Evolutionary conservation across 2,797 vertebrate species (phyloP).

Genomic region (Adelosebastes latens): DNA sequence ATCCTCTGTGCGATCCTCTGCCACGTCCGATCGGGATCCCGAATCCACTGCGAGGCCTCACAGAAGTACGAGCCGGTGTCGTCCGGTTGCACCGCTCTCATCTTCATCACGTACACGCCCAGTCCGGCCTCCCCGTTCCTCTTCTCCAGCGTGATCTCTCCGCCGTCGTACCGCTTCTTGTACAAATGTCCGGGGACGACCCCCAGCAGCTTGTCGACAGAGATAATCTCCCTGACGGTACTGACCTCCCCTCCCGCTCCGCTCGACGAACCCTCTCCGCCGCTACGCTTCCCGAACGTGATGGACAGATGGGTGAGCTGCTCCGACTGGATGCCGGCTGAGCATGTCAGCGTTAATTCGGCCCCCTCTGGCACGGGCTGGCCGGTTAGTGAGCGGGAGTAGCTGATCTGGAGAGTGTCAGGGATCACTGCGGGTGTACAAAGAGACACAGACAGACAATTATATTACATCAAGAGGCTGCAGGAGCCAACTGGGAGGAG

Average conservation of each 20-base stretch:
- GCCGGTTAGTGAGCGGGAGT: conserved; percentile 75
- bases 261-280: background rate
- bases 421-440: conserved; percentile 82
- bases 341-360: conserved; percentile 85
- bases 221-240: conserved; percentile 84
- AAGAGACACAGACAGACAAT: conserved; percentile 20
- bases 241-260: conserved; percentile 68
- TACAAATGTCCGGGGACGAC: conserved; percentile 80
- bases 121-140: conserved; percentile 73
- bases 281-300: conserved; percentile 82
- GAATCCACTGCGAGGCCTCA: conserved; percentile 88
- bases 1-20: conserved; percentile 87
- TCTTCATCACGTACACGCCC: conserved; percentile 84
- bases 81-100: conserved; percentile 77
- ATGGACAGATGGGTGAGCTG: conserved; percentile 90
- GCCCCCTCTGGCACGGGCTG: conserved; percentile 84
- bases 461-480: conserved; percentile 18
- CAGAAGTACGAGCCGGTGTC: conserved; percentile 89
- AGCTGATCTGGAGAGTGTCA: conserved; percentile 87
- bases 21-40: conserved; percentile 87
- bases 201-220: conserved; percentile 81
- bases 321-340: conserved; percentile 79
- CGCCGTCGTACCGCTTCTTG: conserved; percentile 76
- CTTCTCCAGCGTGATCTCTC: conserved; percentile 87
- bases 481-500: conserved; percentile 20